Evolutionary conservation across 2,888 invertebrate genomes (phyloP).

Genomic region (Parthenolecanium corni): DNA sequence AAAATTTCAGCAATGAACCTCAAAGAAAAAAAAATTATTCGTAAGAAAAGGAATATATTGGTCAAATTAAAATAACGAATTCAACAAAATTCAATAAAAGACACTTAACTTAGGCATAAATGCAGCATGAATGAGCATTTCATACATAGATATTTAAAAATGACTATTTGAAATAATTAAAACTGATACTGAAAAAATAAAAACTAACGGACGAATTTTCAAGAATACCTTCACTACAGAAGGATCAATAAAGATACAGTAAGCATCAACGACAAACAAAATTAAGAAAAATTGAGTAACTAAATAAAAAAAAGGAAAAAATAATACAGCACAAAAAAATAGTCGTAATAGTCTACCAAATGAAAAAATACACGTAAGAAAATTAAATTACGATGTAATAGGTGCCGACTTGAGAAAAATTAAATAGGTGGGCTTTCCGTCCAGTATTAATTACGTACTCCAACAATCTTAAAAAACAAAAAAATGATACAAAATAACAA

Average conservation of each 20-base stretch:
- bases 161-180: not conserved
- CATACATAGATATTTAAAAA: not conserved
- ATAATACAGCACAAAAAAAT: no score
- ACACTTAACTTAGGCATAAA: not conserved
- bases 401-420: not conserved
- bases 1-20: no score
- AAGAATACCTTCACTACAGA: no score
- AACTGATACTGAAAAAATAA: not conserved
- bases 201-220: no score
- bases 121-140: slow-evolving; percentile 19
- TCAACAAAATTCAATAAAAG: not conserved
- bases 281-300: not conserved
- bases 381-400: not conserved
- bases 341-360: no score
- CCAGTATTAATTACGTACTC: not conserved
- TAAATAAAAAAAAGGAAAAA: not conserved
- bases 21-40: no score
- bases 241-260: no score
- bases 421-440: not conserved
- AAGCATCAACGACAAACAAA: no score
- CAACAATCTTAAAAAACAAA: no score
- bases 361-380: no score
- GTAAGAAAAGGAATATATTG: no score
- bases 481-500: no score
- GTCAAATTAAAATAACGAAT: not conserved